Percentiles rank a stretch among this genome's conserved stretches.
Evolutionary conservation across 2,888 invertebrate genomes (phyloP).

Genomic region (Spicauda simplicius): DNA sequence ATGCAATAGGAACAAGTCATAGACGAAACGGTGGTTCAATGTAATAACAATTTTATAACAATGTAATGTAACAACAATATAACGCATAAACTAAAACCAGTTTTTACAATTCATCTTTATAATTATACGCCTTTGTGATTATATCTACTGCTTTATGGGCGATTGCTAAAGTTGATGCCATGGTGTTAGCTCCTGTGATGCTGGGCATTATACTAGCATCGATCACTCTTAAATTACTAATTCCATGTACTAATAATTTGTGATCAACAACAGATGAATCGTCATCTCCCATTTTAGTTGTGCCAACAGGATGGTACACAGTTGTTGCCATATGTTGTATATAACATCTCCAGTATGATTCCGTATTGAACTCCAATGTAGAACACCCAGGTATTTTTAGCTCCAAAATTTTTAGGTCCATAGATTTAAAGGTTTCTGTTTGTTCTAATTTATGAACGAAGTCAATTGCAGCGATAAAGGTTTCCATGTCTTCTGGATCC

Average conservation of each 20-base stretch:
- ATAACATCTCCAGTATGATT: slow-evolving; percentile 85
- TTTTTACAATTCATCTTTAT: slow-evolving; percentile 27
- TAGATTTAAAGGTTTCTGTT: slow-evolving; percentile 64
- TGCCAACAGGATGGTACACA: slow-evolving; percentile 88
- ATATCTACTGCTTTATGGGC: slow-evolving; percentile 78
- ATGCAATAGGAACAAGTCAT: too few relatives aligned
- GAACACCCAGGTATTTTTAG: slow-evolving; percentile 63
- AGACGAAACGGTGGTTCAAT: too few relatives aligned
- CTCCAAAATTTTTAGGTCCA: slow-evolving; percentile 59
- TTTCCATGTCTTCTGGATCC: slow-evolving; percentile 79
- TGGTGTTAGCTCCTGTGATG: slow-evolving; percentile 84
- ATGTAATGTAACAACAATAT: too few relatives aligned
- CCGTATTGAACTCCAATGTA: slow-evolving; percentile 54
- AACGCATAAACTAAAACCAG: too few relatives aligned
- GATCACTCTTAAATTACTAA: slow-evolving; percentile 78
- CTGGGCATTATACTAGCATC: slow-evolving; percentile 82
- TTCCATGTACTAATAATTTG: slow-evolving; percentile 79
- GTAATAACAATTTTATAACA: too few relatives aligned
- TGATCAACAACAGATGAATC: slow-evolving; percentile 78
- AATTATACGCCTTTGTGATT: slow-evolving; percentile 40
- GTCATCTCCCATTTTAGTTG: slow-evolving; percentile 88
- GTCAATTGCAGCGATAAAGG: slow-evolving; percentile 67
- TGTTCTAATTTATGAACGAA: slow-evolving; percentile 62
- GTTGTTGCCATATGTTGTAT: slow-evolving; percentile 80
- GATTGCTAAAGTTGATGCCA: slow-evolving; percentile 81